Evolutionary conservation across 1,140 invertebrate species (phyloP), one percentile per base, ranked within the genome.

Genomic region (Drosophila ogumai): DNA sequence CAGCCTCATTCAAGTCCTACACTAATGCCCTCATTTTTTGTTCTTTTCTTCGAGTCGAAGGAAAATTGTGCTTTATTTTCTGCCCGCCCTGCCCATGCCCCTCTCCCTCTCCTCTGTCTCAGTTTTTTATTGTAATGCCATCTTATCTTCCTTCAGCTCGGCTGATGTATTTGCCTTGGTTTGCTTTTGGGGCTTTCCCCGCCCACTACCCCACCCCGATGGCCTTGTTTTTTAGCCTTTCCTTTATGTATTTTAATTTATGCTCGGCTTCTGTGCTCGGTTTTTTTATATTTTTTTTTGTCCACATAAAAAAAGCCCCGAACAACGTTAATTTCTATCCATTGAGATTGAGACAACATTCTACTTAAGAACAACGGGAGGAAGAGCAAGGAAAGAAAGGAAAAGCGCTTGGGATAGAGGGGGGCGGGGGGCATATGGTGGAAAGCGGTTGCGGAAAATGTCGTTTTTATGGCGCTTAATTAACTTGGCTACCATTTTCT

Each of bases 161-260:
- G 47, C 52, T 85, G 81, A 85, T 85, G 81, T 85, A 85, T 84
- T 84, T 85, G 68, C 68, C 56, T 57, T 74, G 73, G 68, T 58
- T 57, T 52, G 31, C 75, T 40, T 43, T 66, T 57, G 50, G 63
- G 57, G 15, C 31, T 41, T 58, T 55, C 12, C 41, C 12, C 13
- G 3, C 50, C 15, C 50, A 25, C 32, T 10, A n/a, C 34, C 12
- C n/a, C 10, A 8, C 10, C 49, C 32, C 3, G 54, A 34, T 82
- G 84, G 67, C 85, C 79, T 78, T 79, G 78, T 85, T 87, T 87
- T 87, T 82, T 87, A 87, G 76, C 79, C 80, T 71, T 87, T 87
- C 75, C 75, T 88, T 87, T 88, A 80, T 88, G 84, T 78, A 82
- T 87, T 87, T 87, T 87, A 87, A 87, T 87, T 87, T 87, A 87